phyloP scores from a whole-genome alignment of 2,888 invertebrate genomes.

The Gari tellinella region DNA sequence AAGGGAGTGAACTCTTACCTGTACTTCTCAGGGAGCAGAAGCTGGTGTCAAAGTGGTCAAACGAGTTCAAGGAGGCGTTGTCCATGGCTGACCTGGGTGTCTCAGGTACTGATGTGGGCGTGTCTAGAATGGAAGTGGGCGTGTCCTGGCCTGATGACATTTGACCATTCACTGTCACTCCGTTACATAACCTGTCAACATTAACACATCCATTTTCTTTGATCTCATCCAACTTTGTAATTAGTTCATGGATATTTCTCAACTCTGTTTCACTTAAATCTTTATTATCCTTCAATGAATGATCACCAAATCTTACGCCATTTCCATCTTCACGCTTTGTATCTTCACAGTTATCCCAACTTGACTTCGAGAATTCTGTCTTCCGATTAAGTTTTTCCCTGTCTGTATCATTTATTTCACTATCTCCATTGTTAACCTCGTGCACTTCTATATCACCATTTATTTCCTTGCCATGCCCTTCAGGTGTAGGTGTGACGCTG shows the following conservation, averaged over 20 bases:
- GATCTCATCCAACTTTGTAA: constrained; percentile 43
- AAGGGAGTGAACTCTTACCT: constrained; percentile 35
- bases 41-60: constrained; percentile 62
- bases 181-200: too few species aligned
- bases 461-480: background rate
- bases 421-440: background rate
- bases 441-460: too few species aligned
- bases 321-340: background rate
- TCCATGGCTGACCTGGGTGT: constrained; percentile 48
- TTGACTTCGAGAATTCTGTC: background rate
- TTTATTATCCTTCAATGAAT: background rate
- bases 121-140: constrained; percentile 1
- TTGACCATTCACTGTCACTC: too few species aligned
- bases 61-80: constrained; percentile 45
- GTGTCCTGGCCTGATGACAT: background rate
- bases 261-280: constrained; percentile 28
- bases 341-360: background rate
- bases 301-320: background rate
- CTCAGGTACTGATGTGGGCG: constrained; percentile 1
- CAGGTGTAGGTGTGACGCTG: constrained; percentile 32
- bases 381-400: background rate
- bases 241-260: constrained; percentile 38
- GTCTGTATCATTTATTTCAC: background rate
- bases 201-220: too few species aligned
- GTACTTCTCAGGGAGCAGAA: constrained; percentile 63